Base-by-base conservation (phyloP, 37 sponge, comb jelly and placozoan genomes). In the Diacarnus erythraeanus region DNA sequence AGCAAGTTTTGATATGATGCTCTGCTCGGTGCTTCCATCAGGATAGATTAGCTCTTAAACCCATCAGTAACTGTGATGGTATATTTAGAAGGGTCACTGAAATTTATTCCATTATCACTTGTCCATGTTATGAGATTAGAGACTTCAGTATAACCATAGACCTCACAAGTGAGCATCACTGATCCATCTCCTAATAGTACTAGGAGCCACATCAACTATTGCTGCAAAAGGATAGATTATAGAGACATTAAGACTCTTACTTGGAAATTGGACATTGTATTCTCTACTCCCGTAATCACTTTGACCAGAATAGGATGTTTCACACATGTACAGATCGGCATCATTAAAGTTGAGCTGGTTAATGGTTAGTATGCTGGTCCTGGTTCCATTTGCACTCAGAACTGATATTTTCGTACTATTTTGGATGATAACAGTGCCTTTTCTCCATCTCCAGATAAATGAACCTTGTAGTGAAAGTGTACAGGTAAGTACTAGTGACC, bases 401-500 rank as follows among this genome's bases (percentile, higher is more conserved):
- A 47, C 12, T 47, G 51, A 15, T 15, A 47, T 15, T 47, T 47
- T 47, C 6, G 1, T 35, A 25, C 1, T 12, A 21, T 27, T 38
- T 15, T 57, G 60, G 25, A 59, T 37, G 2, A 22, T 71, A 4
- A 42, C 72, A 40, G 29, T 72, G 34, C 29, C 12, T 47, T 12
- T 47, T 12, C 54, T 41, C 85, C 85, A 84, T 35, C 22, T 12
- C 85, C 85, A 84, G 35, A 70, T n/a, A 38, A 68, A 67, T 3
- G 63, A 29, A 36, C 77, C 77, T 61, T 38, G 18, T 36, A 12
- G 36, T 17, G 67, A 41, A 29, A 84, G 61, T 27, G 85, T 76
- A 40, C 85, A 84, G 10, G 41, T 61, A 31, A 77, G 37, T 20
- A 42, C 29, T n/a, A 66, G 12, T 33, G 69, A 66, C 26, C 18